phyloP scores from a whole-genome alignment of 1,140 invertebrate species.

The Muscidifurax raptorellus region DNA sequence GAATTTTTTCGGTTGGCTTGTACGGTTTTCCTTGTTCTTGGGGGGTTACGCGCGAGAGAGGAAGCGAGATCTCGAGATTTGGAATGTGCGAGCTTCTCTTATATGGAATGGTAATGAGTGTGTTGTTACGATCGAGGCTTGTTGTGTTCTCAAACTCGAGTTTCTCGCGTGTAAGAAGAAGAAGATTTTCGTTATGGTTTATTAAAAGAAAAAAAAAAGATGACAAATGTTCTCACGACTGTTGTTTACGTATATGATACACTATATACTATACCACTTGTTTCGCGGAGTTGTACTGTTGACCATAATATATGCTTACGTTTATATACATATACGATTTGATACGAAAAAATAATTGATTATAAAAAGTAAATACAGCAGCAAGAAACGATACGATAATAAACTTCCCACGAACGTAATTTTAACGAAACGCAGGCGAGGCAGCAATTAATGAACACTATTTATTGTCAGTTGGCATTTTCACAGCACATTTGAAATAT shows the following conservation, averaged over 20 bases:
- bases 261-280: background rate
- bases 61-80: no score
- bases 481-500: conserved; percentile 45
- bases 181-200: background rate
- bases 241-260: background rate
- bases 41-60: background rate
- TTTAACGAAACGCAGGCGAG: conserved; percentile 8
- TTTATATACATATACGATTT: conserved; percentile 2
- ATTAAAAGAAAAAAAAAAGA: background rate
- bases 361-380: background rate
- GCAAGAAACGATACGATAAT: background rate
- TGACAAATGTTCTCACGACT: background rate
- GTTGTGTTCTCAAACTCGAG: background rate
- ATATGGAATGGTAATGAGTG: no score
- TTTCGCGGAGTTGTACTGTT: background rate
- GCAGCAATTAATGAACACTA: conserved; percentile 14
- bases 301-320: background rate
- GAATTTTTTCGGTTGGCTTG: background rate
- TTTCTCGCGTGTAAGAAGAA: background rate
- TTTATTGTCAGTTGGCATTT: conserved; percentile 45
- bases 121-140: no score
- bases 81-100: no score
- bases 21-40: background rate
- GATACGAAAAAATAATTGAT: background rate
- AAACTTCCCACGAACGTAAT: background rate